Base-by-base conservation (phyloP, 2,113 vertebrate species). In the Hypomesus transpacificus region DNA sequence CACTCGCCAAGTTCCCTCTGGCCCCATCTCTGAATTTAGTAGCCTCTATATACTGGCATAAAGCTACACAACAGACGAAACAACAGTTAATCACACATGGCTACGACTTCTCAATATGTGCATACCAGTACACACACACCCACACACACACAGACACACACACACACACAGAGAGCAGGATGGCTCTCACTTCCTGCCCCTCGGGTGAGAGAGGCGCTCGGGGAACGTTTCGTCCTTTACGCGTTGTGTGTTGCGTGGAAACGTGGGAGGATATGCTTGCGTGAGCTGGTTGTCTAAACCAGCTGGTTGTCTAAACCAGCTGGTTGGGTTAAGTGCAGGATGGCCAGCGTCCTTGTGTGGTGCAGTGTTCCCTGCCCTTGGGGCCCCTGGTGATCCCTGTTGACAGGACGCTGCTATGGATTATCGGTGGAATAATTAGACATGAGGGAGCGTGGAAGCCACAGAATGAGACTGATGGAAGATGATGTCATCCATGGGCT, bases 41-140 rank as follows among this genome's bases (percentile, higher is more conserved):
- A 93, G 95, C 95, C 89, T 96, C 93, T 94, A 99, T 95, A 95
- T 96, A 98, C 92, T 99, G 94, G 95, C 96, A 98, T 95, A 98
- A 94, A 89, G 97, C 96, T 99, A 96, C 89, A 95, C 91, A 91
- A 95, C 91, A 97, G 93, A 97, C 92, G 92, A 95, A 95, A 95
- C 91, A 96, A 96, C 92, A 94, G 78, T 84, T 84, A 89, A 92
- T 95, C 94, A 93, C 79, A 91, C 91, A n/a, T n/a, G 86, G 82
- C 89, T 82, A 62, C 62, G 83, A 86, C 84, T 88, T 87, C 85
- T 85, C 74, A 81, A 54, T 75, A 64, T 58, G n/a, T 65, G 61
- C 70, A 71, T 26, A 80, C 61, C 64, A 66, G 64, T 14, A 51
- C 64, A 22, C 20, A 20, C 53, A 66, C 17, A 51, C 7, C 14